Base-by-base conservation (phyloP, 1,140 invertebrate species). In the Brachionus koreanus region DNA sequence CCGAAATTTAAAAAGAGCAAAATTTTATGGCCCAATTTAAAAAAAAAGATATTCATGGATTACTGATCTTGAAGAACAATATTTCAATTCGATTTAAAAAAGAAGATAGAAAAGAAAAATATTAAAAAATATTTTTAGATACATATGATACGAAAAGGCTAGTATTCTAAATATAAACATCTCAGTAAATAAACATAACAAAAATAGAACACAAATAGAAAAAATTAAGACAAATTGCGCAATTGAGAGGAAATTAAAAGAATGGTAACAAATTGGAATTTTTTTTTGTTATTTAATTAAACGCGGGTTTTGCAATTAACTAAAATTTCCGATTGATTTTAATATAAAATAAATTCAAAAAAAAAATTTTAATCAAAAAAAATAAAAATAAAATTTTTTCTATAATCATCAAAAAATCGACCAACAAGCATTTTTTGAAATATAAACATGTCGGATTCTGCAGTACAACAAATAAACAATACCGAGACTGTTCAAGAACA, bases 341-440 rank as follows among this genome's bases (percentile, higher is more conserved):
- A 57, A 57, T 19, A 57, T 52, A 57, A 57, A 57, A 29, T 29
- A 29, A 29, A 29, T 29, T 29, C 43, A 46, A 46, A 33, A 5
- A 33, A 65, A 0, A 65, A 33, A 65, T 29, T 35, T 12, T 63
- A 63, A 29, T 10, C 12, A 35, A 65, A 12, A 33, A 13, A 29
- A 29, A 25, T 33, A 33, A 33, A 33, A n/a, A 65, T 7, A 69
- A 19, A 16, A 16, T 42, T 19, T 10, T 9, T 35, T 35, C 13
- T n/a, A 67, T 13, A 2, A 6, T 9, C 4, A 37, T 69, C 33
- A 69, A 69, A 39, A 69, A 37, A 69, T 69, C 65, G 29, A 69
- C 65, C 65, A 69, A 33, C 65, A 39, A 39, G 65, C 33, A 69
- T 69, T 69, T 69, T 74, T 74, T 74, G 69, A 74, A 19, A 13